Percentiles rank a stretch among this genome's conserved stretches.
Conservation (phyloP, 2,888 invertebrate species). For the Campaea margaritaria region DNA sequence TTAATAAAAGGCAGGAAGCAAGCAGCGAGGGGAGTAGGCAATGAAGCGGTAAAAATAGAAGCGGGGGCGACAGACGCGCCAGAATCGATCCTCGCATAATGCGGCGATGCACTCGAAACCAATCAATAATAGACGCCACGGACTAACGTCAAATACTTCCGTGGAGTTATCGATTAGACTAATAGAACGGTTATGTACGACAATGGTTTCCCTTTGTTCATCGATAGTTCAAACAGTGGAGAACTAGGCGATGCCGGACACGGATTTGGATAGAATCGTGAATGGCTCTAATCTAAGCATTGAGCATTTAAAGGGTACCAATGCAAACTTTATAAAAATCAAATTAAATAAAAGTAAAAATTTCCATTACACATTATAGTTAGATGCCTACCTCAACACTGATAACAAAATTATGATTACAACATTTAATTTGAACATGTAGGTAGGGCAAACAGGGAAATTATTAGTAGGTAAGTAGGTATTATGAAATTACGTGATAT, state of each 20-base stretch:
- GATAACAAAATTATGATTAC: no score
- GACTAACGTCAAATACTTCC: slow-evolving; percentile 30
- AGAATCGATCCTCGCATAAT: slow-evolving; percentile 80
- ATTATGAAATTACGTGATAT: not conserved
- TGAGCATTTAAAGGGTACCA: no score
- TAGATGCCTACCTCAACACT: not conserved
- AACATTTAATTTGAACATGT: not conserved
- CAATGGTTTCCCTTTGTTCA: not conserved
- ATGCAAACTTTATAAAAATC: no score
- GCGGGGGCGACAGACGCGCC: slow-evolving; percentile 74
- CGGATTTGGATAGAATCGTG: not conserved
- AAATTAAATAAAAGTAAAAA: no score
- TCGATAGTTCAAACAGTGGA: not conserved
- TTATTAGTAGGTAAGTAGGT: no score
- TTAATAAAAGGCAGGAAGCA: slow-evolving; percentile 85
- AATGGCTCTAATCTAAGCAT: not conserved
- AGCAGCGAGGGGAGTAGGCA: slow-evolving; percentile 81
- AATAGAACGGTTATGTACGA: not conserved
- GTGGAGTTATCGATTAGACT: slow-evolving; percentile 18
- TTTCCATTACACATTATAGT: not conserved
- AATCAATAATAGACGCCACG: slow-evolving; percentile 74
- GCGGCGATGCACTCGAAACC: slow-evolving; percentile 71
- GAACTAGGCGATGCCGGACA: not conserved
- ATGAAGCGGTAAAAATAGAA: slow-evolving; percentile 85
- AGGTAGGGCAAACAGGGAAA: not conserved